Evolutionary conservation across 1,140 invertebrate species (phyloP).

Genomic region (Drosophila tsacasi): DNA sequence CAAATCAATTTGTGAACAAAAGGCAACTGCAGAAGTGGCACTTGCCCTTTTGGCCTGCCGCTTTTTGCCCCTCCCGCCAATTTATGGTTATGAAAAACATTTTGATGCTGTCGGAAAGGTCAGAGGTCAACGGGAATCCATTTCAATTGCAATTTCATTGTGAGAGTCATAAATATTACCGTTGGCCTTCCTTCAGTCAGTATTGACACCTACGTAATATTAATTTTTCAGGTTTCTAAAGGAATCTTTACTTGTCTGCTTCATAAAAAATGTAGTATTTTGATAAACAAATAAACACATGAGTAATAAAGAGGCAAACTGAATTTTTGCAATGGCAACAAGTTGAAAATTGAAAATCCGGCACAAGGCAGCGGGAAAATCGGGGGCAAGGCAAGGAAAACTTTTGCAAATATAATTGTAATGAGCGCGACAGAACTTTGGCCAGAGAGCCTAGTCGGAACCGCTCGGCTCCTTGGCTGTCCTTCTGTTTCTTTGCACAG

Average conservation of each 20-base stretch:
- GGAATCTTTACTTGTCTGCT: neutral
- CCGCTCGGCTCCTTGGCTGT: neutral
- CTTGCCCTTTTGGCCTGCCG: slow-evolving; percentile 14
- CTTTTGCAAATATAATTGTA: slow-evolving; percentile 50
- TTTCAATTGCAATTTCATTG: slow-evolving; percentile 29
- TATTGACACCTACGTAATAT: slow-evolving; percentile 23
- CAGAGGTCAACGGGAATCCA: slow-evolving; percentile 27
- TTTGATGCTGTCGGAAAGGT: slow-evolving; percentile 26
- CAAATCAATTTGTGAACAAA: slow-evolving; percentile 20
- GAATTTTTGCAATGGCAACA: slow-evolving; percentile 8
- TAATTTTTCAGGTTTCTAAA: slow-evolving; percentile 16
- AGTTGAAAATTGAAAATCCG: slow-evolving; percentile 20
- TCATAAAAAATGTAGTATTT: slow-evolving; percentile 18
- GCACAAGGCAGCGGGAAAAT: neutral
- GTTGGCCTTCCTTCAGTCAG: neutral
- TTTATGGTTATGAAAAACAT: slow-evolving; percentile 32
- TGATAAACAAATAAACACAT: slow-evolving; percentile 27
- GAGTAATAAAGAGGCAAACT: slow-evolving; percentile 25
- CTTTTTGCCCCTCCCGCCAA: neutral
- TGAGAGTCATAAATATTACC: slow-evolving; percentile 19
- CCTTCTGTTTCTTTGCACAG: slow-evolving; percentile 14
- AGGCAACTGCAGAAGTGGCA: slow-evolving; percentile 7
- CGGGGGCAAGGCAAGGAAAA: slow-evolving; percentile 11
- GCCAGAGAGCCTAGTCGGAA: slow-evolving; percentile 32
- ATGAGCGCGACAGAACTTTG: slow-evolving; percentile 38